Base-by-base conservation (phyloP, 53 echinoderm and acorn worm genomes). In the Paracentrotus lividus region DNA sequence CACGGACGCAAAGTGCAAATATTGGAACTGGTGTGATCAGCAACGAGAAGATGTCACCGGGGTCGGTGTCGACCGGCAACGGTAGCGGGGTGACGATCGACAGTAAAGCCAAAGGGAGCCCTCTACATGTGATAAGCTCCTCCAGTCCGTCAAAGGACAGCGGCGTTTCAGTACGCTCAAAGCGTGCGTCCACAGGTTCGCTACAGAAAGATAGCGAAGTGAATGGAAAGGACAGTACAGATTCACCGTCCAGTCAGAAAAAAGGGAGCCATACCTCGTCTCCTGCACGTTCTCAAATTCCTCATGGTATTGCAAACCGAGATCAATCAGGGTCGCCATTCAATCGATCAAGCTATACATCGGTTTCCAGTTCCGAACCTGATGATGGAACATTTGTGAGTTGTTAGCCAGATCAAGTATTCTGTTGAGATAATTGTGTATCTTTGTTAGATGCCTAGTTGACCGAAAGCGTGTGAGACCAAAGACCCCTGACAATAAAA, bases 321-420 rank as follows among this genome's bases (percentile, higher is more conserved):
- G 90, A 90, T 40, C 93, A 90, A n/a, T 34, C 85, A 38, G 88
- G 93, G 36, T 89, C 93, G 54, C 61, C 90, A 26, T 93, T 72
- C 61, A 90, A 89, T 65, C 92, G 99, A 65, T 94, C 95, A 15
- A 99, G 97, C 93, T 96, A 95, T 86, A 94, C 99, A 0, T 98
- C 99, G 21, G 95, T 95, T 75, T 96, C 99, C 85, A 97, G 99
- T 85, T 94, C 99, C 55, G 99, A 99, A 87, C 94, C 90, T 59
- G 98, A 98, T 54, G 99, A 97, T 90, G 81, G 92, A 38, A 95
- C 97, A 21, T 97, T 97, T 96, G 99, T 97, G 86, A 97, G 96
- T 99, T 81, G 96, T 99, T 81, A 9, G 47, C 13, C 40, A 10
- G n/a, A 18, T 12, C 20, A 18, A 38, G 16, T 14, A 21, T 15